Percentiles rank a stretch among this genome's conserved stretches.
phyloP scores from a whole-genome alignment of 2,797 vertebrate species.

The Apogon hyalosoma region DNA sequence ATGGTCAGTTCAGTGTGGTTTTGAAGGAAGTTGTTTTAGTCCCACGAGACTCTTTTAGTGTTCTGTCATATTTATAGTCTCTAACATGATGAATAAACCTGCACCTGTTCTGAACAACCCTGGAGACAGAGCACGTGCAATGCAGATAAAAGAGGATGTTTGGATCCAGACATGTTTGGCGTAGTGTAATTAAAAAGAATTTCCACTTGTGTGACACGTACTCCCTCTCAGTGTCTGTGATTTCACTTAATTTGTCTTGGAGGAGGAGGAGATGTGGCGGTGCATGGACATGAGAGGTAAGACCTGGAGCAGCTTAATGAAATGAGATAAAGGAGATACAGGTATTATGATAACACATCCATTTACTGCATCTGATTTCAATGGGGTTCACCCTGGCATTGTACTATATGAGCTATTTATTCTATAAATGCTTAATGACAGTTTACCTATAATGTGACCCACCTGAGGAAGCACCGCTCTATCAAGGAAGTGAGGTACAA shows the following conservation, averaged over 20 bases:
- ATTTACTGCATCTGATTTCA: not conserved
- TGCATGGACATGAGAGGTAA: slow-evolving; percentile 6
- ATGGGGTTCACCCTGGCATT: slow-evolving; percentile 10
- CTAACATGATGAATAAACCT: slow-evolving; percentile 35
- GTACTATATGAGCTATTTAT: slow-evolving; percentile 11
- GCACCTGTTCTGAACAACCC: slow-evolving; percentile 23
- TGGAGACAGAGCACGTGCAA: slow-evolving; percentile 32
- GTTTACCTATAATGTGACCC: slow-evolving; percentile 16
- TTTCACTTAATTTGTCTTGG: slow-evolving; percentile 51
- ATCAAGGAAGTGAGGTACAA: slow-evolving; percentile 1
- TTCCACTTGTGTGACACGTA: slow-evolving; percentile 18
- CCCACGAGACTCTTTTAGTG: slow-evolving; percentile 3
- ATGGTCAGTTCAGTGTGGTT: slow-evolving; percentile 10
- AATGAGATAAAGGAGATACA: slow-evolving; percentile 29
- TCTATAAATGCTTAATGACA: not conserved
- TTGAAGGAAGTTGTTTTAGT: slow-evolving; percentile 19
- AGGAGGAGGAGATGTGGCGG: slow-evolving; percentile 20
- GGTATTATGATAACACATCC: slow-evolving; percentile 8
- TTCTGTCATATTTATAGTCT: slow-evolving; percentile 27
- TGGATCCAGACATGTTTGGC: slow-evolving; percentile 9
- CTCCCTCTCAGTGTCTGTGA: slow-evolving; percentile 42
- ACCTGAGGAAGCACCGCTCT: slow-evolving; percentile 12
- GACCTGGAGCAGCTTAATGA: slow-evolving; percentile 14
- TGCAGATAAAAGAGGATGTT: slow-evolving; percentile 11
- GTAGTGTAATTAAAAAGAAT: slow-evolving; percentile 39